Conservation (phyloP, 2,888 invertebrate species). For the Chrysolina americana region DNA sequence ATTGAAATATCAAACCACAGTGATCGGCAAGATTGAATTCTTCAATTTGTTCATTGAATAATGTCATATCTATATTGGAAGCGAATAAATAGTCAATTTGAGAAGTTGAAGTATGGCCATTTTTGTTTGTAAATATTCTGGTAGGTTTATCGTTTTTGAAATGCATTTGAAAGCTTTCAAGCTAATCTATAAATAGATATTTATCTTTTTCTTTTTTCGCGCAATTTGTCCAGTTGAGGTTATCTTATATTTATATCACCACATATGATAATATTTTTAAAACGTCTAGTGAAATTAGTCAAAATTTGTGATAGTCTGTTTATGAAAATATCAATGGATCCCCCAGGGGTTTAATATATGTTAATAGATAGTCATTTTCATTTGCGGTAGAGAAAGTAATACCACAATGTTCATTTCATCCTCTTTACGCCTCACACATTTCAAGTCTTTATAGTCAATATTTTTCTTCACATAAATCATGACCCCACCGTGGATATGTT, state of each 20-base stretch:
- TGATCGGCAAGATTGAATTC: too few species aligned
- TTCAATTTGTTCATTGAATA: too few species aligned
- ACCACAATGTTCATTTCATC: not conserved
- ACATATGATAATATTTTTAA: not conserved
- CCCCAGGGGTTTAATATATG: not conserved
- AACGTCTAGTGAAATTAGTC: not conserved
- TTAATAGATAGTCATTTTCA: not conserved
- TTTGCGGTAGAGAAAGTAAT: not conserved
- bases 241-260: not conserved
- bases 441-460: not conserved
- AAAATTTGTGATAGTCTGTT: constrained; percentile 1
- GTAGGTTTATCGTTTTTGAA: too few species aligned
- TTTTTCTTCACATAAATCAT: too few species aligned
- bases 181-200: too few species aligned
- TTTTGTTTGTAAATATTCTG: too few species aligned
- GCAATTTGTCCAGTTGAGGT: not conserved
- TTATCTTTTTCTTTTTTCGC: not conserved
- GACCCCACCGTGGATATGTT: not conserved
- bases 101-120: too few species aligned
- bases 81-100: too few species aligned
- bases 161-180: too few species aligned
- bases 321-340: not conserved
- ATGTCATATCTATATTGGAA: too few species aligned
- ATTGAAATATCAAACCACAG: too few species aligned
- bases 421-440: not conserved